Conservation (phyloP, 2,797 vertebrate genomes). For the Melanotaenia boesemani region DNA sequence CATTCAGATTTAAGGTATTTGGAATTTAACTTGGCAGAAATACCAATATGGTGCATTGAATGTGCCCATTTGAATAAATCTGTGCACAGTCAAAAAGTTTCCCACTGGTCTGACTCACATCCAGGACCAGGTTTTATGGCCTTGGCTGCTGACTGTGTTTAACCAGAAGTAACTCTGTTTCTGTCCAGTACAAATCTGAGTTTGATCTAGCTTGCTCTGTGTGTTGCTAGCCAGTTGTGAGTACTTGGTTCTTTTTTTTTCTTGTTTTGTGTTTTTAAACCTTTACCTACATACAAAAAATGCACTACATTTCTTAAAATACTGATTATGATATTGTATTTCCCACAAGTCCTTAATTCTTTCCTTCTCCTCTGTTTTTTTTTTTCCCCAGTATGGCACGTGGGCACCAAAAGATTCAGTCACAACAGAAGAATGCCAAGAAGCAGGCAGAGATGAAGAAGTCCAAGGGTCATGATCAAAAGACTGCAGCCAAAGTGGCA, state of each 20-base stretch:
- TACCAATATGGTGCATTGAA: background rate
- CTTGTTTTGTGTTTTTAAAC: background rate
- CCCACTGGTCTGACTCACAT: background rate
- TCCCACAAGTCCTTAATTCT: background rate
- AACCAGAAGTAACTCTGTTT: background rate
- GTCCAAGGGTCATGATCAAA: constrained; percentile 95
- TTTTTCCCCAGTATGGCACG: constrained; percentile 86
- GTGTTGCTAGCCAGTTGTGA: background rate
- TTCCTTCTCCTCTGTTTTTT: constrained; percentile 7
- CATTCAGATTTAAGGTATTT: background rate
- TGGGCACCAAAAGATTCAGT: constrained; percentile 96
- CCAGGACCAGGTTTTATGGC: background rate
- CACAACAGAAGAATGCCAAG: constrained; percentile 96
- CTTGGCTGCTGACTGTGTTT: background rate
- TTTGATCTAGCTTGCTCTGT: constrained; percentile 39
- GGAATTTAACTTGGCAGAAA: background rate
- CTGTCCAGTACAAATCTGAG: background rate
- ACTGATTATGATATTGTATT: background rate
- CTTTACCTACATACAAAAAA: background rate
- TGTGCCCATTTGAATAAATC: background rate
- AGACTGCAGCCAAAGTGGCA: constrained; percentile 93
- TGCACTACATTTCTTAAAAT: background rate
- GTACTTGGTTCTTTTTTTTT: background rate
- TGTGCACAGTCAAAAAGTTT: background rate
- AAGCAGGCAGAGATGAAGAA: constrained; percentile 96